phyloP scores from a whole-genome alignment of 2,888 invertebrate genomes.

The Tryphoninae sp. region DNA sequence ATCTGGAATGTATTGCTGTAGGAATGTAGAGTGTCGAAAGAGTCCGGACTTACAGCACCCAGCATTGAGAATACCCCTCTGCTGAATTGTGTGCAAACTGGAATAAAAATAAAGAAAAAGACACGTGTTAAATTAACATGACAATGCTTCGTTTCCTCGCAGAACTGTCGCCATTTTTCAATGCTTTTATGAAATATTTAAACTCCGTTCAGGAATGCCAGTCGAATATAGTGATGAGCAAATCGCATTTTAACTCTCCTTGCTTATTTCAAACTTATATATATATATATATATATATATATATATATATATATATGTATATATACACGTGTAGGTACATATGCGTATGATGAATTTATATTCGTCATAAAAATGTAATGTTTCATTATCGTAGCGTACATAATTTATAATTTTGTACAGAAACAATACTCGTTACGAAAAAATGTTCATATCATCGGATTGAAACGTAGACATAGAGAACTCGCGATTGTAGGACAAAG shows the following conservation, averaged over 20 bases:
- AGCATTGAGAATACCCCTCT: constrained; percentile 95
- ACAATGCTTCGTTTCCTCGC: constrained; percentile 48
- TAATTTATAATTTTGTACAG: not conserved
- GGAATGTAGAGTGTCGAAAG: constrained; percentile 96
- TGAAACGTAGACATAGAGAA: not conserved
- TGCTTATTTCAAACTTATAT: constrained; percentile 16
- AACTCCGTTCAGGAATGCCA: constrained; percentile 14
- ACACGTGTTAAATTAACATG: constrained; percentile 63
- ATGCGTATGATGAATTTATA: constrained; percentile 9
- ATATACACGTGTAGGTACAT: not conserved
- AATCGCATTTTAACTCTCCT: constrained; percentile 39
- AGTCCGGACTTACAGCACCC: constrained; percentile 95
- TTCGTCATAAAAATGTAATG: not conserved
- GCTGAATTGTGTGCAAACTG: constrained; percentile 95
- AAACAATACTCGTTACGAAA: too few species aligned
- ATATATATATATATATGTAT: not conserved
- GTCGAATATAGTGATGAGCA: constrained; percentile 28
- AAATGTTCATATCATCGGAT: too few species aligned
- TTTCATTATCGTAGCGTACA: not conserved
- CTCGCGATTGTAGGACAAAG: not conserved
- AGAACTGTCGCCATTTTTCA: constrained; percentile 39
- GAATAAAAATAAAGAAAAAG: constrained; percentile 68
- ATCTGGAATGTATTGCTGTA: constrained; percentile 97
- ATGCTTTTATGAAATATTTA: constrained; percentile 5
- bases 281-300: not conserved